A percentile compares a stretch with the other conserved stretches of the same genome.
Conservation (phyloP, 2,888 invertebrate genomes). For the Spilarctia lutea region DNA sequence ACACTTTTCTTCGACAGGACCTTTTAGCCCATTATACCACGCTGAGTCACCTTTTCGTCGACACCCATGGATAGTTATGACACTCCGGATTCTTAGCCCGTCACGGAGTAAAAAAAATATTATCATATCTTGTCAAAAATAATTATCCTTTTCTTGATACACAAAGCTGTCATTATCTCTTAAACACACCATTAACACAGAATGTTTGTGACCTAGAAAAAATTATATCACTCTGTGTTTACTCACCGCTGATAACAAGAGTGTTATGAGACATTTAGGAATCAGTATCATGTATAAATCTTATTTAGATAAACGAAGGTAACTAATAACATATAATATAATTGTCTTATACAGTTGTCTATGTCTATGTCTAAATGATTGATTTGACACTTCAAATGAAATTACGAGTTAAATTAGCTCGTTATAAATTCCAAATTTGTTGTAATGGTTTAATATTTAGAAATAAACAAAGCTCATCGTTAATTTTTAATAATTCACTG, state of each 20-base stretch:
- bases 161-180: background rate
- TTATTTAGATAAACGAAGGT: background rate
- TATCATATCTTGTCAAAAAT: background rate
- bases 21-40: too few relatives aligned
- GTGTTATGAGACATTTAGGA: slow-evolving; percentile 4
- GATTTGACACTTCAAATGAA: background rate
- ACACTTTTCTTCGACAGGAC: too few relatives aligned
- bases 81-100: too few relatives aligned
- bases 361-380: background rate
- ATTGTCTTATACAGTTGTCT: background rate
- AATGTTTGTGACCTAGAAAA: slow-evolving; percentile 37
- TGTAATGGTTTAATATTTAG: background rate
- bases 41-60: too few relatives aligned
- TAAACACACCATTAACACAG: background rate
- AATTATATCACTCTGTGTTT: slow-evolving; percentile 14
- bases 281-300: background rate
- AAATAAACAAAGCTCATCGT: too few relatives aligned
- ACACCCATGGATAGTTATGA: too few relatives aligned
- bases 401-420: background rate
- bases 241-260: slow-evolving; percentile 19
- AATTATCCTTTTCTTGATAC: background rate
- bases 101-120: too few relatives aligned
- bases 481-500: too few relatives aligned
- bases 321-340: background rate
- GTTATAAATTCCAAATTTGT: background rate